phyloP scores from a whole-genome alignment of 2,797 vertebrate species.

The Coendou prehensilis region DNA sequence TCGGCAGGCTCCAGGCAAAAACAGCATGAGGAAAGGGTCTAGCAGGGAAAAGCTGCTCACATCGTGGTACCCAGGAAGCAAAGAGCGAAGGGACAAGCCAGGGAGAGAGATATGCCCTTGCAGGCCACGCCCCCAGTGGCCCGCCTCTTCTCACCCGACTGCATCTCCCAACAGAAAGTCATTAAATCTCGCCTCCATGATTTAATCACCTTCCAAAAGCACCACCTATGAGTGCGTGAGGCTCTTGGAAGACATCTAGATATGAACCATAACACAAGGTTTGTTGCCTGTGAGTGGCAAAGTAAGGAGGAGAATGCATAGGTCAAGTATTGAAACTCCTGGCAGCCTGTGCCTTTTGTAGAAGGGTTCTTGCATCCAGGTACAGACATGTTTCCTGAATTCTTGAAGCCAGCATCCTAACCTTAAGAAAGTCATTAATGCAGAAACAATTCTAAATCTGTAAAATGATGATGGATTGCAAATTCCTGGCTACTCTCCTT shows the following conservation, averaged over 20 bases:
- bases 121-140: neutral
- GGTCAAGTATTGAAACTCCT: neutral
- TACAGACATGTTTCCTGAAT: neutral
- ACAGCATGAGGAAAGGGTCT: neutral
- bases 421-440: neutral
- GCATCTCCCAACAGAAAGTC: neutral
- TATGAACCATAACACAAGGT: neutral
- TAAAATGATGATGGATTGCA: neutral
- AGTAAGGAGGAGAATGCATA: neutral
- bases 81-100: neutral
- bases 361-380: neutral
- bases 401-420: neutral
- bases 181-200: neutral
- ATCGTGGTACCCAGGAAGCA: neutral
- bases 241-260: neutral
- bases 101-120: neutral
- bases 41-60: neutral
- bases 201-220: neutral
- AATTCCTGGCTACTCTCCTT: neutral
- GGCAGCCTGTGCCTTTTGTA: neutral
- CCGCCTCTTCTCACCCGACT: neutral
- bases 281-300: neutral
- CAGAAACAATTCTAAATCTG: neutral
- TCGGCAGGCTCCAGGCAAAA: neutral
- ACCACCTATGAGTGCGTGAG: too few relatives aligned